These are phyloP conservation scores for Herpetotheres cachinnans DNA, from an alignment of 2,113 vertebrate species.

Conservation along the genomic window DNA sequence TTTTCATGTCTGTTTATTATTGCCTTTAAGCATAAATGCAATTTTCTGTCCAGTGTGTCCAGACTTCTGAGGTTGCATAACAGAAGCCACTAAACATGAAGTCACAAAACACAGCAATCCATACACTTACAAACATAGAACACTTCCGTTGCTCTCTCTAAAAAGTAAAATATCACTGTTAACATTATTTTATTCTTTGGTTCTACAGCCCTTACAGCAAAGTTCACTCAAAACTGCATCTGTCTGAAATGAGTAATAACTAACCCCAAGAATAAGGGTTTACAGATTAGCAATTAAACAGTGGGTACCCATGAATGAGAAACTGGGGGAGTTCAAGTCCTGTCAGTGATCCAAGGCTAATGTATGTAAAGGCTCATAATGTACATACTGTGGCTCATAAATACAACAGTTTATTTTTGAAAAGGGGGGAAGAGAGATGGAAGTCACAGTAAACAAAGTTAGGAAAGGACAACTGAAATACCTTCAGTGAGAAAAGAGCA, in stretches of 20 bases:
- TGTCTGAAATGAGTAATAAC: neutral
- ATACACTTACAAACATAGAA: neutral
- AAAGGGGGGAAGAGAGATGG: neutral
- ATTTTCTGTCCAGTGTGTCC: constrained; percentile 66
- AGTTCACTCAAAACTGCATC: neutral
- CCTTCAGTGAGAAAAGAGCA: neutral
- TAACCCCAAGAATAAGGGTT: neutral
- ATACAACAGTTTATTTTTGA: neutral
- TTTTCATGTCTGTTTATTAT: constrained; percentile 71
- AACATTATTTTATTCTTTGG: neutral
- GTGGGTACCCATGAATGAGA: neutral
- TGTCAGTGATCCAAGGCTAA: neutral
- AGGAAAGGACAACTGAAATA: neutral
- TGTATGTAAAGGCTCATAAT: too few relatives aligned
- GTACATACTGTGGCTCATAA: too few relatives aligned
- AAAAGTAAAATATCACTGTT: neutral
- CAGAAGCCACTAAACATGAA: constrained; percentile 9
- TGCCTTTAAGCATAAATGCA: constrained; percentile 72
- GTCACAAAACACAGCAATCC: neutral
- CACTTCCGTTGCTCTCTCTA: neutral
- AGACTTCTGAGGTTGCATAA: constrained; percentile 44
- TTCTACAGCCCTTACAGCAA: neutral
- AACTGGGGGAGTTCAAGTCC: neutral
- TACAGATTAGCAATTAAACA: neutral
- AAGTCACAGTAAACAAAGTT: neutral